Percentiles rank a stretch among this genome's conserved stretches.
These are phyloP conservation scores for Crotalus tigris DNA, from an alignment of 2,113 vertebrate species.

Conservation along the genomic window DNA sequence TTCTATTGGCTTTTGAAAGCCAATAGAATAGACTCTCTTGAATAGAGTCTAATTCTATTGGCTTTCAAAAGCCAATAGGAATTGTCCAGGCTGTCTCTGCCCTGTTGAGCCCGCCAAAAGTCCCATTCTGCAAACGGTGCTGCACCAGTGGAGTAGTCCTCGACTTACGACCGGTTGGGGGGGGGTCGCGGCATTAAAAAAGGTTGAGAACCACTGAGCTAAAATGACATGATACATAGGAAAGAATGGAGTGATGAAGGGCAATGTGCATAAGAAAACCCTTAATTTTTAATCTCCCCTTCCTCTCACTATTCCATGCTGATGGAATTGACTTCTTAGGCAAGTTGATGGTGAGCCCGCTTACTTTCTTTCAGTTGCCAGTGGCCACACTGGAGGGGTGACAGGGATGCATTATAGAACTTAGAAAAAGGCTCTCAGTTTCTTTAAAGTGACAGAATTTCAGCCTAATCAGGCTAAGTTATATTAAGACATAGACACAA, in stretches of 20 bases:
- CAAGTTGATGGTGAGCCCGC: background rate
- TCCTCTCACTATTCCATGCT: background rate
- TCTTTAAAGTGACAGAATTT: no score
- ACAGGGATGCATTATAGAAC: background rate
- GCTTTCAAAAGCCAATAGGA: no score
- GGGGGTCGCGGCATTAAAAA: no score
- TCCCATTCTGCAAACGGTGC: no score
- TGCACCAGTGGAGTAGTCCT: no score
- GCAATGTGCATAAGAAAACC: background rate
- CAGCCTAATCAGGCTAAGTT: no score
- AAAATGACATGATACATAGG: background rate
- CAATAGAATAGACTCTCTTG: no score
- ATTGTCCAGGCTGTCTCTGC: no score
- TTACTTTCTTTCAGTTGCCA: background rate
- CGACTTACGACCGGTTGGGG: no score
- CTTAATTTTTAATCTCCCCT: background rate
- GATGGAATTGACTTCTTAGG: background rate
- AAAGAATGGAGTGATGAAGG: background rate
- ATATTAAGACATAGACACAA: background rate
- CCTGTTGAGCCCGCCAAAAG: no score
- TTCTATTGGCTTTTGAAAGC: no score
- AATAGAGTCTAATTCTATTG: no score
- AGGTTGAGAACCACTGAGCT: background rate
- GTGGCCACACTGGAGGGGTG: background rate
- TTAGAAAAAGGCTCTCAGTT: background rate